phyloP scores from a whole-genome alignment of 2,888 invertebrate species.

The Protodeltote pygarga region DNA sequence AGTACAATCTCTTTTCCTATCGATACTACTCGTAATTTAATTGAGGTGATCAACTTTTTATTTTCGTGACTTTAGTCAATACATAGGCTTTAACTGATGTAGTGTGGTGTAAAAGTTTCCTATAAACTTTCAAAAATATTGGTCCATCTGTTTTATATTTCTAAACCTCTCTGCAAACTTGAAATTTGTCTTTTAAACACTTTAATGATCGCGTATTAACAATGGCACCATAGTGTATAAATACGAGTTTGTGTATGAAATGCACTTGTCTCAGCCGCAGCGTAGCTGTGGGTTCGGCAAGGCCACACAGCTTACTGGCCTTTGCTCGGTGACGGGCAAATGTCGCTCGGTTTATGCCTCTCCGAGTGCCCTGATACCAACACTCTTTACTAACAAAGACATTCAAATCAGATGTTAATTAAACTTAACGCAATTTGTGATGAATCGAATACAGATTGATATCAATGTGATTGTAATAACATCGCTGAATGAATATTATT shows the following conservation, averaged over 20 bases:
- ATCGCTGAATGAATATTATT: conserved; percentile 26
- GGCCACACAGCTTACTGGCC: conserved; percentile 70
- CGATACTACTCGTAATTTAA: conserved; percentile 41
- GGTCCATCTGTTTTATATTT: too few relatives aligned
- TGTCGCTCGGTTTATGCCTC: conserved; percentile 52
- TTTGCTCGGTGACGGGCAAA: conserved; percentile 78
- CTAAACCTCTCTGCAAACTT: conserved; percentile 12
- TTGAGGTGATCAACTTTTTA: conserved; percentile 55
- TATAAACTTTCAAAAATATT: conserved; percentile 26
- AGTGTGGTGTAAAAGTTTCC: conserved; percentile 2
- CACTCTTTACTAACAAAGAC: conserved; percentile 57
- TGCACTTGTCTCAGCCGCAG: conserved; percentile 72
- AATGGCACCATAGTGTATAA: conserved; percentile 22
- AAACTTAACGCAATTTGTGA: conserved; percentile 18
- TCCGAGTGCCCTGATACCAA: conserved; percentile 28
- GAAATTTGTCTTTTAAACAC: conserved; percentile 11
- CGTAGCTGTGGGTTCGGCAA: conserved; percentile 61
- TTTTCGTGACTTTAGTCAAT: conserved; percentile 39
- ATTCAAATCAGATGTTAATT: conserved; percentile 32
- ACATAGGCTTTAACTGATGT: conserved; percentile 6
- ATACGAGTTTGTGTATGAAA: conserved; percentile 25
- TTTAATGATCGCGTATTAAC: conserved; percentile 28
- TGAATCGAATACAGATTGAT: conserved; percentile 32
- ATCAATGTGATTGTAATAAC: conserved; percentile 22
- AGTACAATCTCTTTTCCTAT: conserved; percentile 49